Evolutionary conservation across 2,113 vertebrate genomes (phyloP), one percentile per base, ranked within the genome.

Genomic region (Nerophis ophidion): DNA sequence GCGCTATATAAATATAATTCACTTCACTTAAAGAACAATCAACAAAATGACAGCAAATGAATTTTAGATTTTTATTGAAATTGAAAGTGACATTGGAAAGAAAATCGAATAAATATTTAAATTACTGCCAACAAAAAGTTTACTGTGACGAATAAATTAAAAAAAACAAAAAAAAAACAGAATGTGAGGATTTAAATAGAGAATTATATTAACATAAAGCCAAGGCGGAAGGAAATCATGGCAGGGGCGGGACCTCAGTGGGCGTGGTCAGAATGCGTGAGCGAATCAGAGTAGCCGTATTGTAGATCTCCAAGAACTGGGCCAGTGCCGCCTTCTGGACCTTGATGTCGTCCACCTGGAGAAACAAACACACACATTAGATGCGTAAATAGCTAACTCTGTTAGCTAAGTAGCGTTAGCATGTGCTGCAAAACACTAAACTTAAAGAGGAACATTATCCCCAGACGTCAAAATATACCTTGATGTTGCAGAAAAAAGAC

Each of bases 241-340:
- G 15, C n/a, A n/a, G 16, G n/a, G 36, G 15, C 9, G 36, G 10
- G 36, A 16, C n/a, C 5, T 16, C 36, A 42, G 47, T 61, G 55
- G 64, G 54, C 3, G 6, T 0, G 34, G 17, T 45, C 15, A 46
- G 63, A 49, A 5, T 0, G 3, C 0, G 2, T 0, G 3, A 16
- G 38, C 0, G 14, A 7, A 77, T 35, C 61, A 67, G 3, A 15
- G 66, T 57, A 1, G 61, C 79, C 2, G 50, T 61, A 19, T 65
- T 34, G 68, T 61, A 79, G 33, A 84, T 40, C 9, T 46, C 48
- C 0, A 9, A 0, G 51, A 66, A 76, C 75, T 86, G 26, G 16
- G 83, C 82, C 61, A 86, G 68, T 40, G 79, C 83, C 14, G 50
- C 66, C 0, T 15, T 73, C 70, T 87, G 84, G 5, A 51, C 47